Evolutionary conservation across 2,113 vertebrate genomes (phyloP), one percentile per base, ranked within the genome.

Genomic region (Syngnathoides biaculeatus): DNA sequence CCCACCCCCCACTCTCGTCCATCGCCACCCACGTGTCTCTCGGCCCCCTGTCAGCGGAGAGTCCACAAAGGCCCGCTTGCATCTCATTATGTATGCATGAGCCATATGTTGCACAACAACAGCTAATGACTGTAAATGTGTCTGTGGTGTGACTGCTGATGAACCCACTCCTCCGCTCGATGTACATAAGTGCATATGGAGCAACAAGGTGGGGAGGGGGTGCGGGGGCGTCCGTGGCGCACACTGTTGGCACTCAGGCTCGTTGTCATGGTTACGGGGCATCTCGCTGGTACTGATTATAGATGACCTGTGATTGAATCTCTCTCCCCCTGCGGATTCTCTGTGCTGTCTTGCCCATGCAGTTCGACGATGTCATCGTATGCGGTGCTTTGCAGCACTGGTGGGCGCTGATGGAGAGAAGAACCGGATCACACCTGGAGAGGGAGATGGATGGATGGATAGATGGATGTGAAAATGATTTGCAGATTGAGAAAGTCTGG

Each of bases 21-120:
- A 55, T 71, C 64, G 79, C 85, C 85, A 77, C 86, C 88, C 85
- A 88, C 86, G 79, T 66, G 65, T 82, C 79, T 86, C 78, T 71
- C 79, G 81, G 83, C 78, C 79, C 79, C 6, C 55, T 7, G 7
- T 57, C 26, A 30, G 14, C 14, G 5, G 13, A 56, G 55, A 30
- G 14, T 14, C 26, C 24, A 8, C 53, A 14, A 27, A 24, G 14
- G 26, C 24, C 55, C 55, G 50, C 15, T 67, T 64, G 61, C 27
- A 65, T 69, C 8, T 12, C 62, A 73, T 76, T 50, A 71, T 56
- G 22, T 52, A 73, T 74, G 64, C 75, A 72, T 42, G 40, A 26
- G 30, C 43, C 73, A 60, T 71, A 70, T 74, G 66, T 53, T 50
- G 47, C 20, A 20, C 42, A 80, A 73, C 10, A 67, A 64, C 53